phyloP scores from a whole-genome alignment of 2,113 vertebrate species.

The Cochlearius cochlearius region DNA sequence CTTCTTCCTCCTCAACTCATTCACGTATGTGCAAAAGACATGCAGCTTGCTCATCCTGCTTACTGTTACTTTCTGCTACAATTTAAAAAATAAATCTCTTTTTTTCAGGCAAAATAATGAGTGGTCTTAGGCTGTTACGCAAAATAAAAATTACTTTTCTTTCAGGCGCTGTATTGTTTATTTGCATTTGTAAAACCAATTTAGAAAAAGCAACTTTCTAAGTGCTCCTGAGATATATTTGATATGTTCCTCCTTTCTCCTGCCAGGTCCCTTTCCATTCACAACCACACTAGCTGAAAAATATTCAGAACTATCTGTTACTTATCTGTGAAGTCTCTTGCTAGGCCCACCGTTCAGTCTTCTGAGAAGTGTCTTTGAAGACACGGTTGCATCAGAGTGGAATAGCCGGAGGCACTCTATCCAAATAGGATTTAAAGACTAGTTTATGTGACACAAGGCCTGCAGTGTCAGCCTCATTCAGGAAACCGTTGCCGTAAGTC shows the following conservation, averaged over 20 bases:
- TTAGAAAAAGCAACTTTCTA: not conserved
- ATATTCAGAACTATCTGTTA: not conserved
- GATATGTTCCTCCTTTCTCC: not conserved
- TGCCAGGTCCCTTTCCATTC: not conserved
- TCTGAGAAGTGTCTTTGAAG: not conserved
- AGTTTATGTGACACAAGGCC: not conserved
- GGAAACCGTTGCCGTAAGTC: not conserved
- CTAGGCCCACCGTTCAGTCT: not conserved
- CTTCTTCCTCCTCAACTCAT: not conserved
- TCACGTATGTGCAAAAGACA: not conserved
- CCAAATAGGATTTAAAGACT: not conserved
- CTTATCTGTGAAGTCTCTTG: not conserved
- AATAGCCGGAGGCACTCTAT: not conserved
- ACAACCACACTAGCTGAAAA: not conserved
- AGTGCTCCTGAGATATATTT: not conserved
- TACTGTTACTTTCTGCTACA: not conserved
- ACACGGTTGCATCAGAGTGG: not conserved
- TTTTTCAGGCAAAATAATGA: not conserved
- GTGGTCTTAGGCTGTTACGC: not conserved
- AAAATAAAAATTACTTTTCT: not conserved
- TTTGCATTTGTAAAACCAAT: conserved; percentile 9
- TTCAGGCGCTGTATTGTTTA: not conserved
- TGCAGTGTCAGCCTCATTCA: not conserved
- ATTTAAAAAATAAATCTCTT: not conserved
- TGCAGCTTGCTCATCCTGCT: not conserved